phyloP scores from a whole-genome alignment of 2,113 vertebrate species.

The Cnemophilus loriae region DNA sequence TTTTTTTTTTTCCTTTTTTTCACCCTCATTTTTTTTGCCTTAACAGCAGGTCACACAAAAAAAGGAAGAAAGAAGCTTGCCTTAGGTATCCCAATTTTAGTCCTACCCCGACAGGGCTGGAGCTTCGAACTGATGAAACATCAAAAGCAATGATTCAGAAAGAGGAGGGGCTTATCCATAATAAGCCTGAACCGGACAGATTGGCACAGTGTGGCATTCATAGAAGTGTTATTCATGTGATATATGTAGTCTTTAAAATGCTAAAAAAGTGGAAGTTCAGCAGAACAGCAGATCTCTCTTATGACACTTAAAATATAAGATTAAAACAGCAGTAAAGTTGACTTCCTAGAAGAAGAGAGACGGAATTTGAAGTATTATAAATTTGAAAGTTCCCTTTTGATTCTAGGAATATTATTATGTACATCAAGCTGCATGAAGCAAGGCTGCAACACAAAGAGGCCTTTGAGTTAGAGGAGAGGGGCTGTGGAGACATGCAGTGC shows the following conservation, averaged over 20 bases:
- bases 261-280: not conserved
- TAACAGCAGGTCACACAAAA: not conserved
- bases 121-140: not conserved
- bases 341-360: not conserved
- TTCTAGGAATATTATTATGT: not conserved
- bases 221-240: not conserved
- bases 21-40: not conserved
- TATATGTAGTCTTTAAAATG: not conserved
- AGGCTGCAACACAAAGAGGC: not conserved
- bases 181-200: not conserved
- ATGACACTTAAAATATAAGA: not conserved
- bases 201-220: not conserved
- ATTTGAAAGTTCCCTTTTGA: not conserved
- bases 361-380: not conserved
- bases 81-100: not conserved
- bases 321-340: not conserved
- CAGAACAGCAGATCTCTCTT: not conserved
- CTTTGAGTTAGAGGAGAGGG: not conserved
- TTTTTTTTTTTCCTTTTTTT: not conserved
- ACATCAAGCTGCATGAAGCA: not conserved
- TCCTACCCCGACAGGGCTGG: not conserved
- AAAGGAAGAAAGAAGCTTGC: not conserved
- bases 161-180: not conserved
- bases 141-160: not conserved
- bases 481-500: not conserved